Evolutionary conservation across 2,888 invertebrate species (phyloP).

Genomic region (Pyrrhia umbra): DNA sequence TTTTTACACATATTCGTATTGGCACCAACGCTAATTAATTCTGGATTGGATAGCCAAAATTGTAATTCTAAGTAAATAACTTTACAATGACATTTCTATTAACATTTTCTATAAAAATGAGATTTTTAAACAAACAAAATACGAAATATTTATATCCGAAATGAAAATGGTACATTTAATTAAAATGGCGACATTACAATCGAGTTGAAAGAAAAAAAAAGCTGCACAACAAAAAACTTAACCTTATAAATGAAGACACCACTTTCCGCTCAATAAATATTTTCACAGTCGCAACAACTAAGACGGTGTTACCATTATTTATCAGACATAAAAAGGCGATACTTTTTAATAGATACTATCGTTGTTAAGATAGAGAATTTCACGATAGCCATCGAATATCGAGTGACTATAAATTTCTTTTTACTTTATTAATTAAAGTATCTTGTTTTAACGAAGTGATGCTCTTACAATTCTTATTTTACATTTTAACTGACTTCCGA

Average conservation of each 20-base stretch:
- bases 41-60: too few species aligned
- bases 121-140: too few species aligned
- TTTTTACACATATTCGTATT: too few species aligned
- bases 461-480: conserved; percentile 23
- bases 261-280: conserved; percentile 38
- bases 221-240: conserved; percentile 3
- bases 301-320: conserved; percentile 10
- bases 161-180: not conserved
- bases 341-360: conserved; percentile 41
- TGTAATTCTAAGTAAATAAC: too few species aligned
- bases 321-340: conserved; percentile 34
- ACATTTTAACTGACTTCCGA: conserved; percentile 58
- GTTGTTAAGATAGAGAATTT: conserved; percentile 30
- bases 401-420: conserved; percentile 49
- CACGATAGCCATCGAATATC: conserved; percentile 52
- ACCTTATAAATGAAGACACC: conserved; percentile 18
- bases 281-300: conserved; percentile 15
- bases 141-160: too few species aligned
- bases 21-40: too few species aligned
- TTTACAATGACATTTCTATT: too few species aligned
- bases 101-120: too few species aligned
- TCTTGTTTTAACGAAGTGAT: conserved; percentile 47
- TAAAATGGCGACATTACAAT: not conserved
- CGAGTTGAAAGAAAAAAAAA: not conserved
- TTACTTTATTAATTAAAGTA: conserved; percentile 52